A percentile compares a stretch with the other conserved stretches of the same genome.
Evolutionary conservation across 92 coral and sea anemone species (phyloP).

Genomic region (Paragorgia papillata): DNA sequence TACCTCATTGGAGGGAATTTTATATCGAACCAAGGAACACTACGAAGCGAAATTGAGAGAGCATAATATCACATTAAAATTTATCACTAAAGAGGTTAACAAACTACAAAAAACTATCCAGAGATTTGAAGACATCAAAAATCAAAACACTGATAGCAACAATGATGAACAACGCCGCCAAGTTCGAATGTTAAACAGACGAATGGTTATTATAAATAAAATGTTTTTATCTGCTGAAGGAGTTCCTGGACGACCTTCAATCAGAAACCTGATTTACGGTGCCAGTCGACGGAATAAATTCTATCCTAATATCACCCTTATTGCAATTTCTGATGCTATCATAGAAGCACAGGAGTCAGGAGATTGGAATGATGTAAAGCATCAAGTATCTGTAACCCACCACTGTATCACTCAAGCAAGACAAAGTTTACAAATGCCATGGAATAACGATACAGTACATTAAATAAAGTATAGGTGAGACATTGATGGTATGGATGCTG

Average conservation of each 20-base stretch:
- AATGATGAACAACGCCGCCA: constrained; percentile 51
- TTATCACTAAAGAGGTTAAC: constrained; percentile 52
- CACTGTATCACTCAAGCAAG: constrained; percentile 75
- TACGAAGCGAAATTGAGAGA: constrained; percentile 41
- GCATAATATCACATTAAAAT: constrained; percentile 50
- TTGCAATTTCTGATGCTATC: constrained; percentile 74
- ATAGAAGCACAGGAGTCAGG: constrained; percentile 62
- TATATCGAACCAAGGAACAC: constrained; percentile 9
- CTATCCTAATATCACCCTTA: constrained; percentile 66
- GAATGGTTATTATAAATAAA: constrained; percentile 70
- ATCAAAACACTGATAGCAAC: constrained; percentile 42
- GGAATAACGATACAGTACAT: not conserved
- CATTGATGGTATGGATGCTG: no score
- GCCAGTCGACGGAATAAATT: constrained; percentile 54
- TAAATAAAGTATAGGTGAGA: no score
- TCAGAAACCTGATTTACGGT: constrained; percentile 76
- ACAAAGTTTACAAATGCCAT: not conserved
- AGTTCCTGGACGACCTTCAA: constrained; percentile 63
- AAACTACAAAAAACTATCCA: constrained; percentile 53
- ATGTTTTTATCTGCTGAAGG: constrained; percentile 66
- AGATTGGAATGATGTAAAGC: constrained; percentile 74
- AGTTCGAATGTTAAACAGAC: constrained; percentile 59
- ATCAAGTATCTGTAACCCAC: constrained; percentile 71
- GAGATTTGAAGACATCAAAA: constrained; percentile 61
- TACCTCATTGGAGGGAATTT: constrained; percentile 37